Percentiles rank a stretch among this genome's conserved stretches.
These are phyloP conservation scores for Terebella lapidaria DNA, from an alignment of 2,888 invertebrate species.

Conservation along the genomic window DNA sequence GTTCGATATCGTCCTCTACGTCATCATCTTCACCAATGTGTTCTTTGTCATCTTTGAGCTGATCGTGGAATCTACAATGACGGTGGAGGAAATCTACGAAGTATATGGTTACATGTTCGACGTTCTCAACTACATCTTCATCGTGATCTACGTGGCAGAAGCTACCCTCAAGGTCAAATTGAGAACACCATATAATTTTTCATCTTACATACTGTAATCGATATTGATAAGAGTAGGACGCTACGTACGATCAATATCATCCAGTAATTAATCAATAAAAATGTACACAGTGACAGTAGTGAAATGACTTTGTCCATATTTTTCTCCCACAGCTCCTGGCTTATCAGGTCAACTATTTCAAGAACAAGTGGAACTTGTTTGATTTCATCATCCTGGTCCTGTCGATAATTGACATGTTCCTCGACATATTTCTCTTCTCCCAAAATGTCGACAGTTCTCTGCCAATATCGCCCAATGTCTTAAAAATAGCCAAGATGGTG, in stretches of 20 bases:
- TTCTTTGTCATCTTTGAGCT: slow-evolving; percentile 27
- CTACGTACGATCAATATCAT: no score
- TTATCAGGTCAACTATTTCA: slow-evolving; percentile 51
- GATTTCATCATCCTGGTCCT: slow-evolving; percentile 59
- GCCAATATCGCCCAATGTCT: slow-evolving; percentile 17
- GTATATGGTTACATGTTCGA: slow-evolving; percentile 7
- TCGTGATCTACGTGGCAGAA: slow-evolving; percentile 35
- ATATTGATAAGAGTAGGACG: no score
- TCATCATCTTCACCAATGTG: slow-evolving; percentile 31
- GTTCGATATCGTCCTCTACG: slow-evolving; percentile 28
- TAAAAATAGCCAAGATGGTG: slow-evolving; percentile 27
- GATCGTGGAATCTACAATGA: slow-evolving; percentile 18
- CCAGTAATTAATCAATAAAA: no score
- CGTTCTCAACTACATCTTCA: slow-evolving; percentile 30
- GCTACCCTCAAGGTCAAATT: slow-evolving; percentile 32
- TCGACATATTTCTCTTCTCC: slow-evolving; percentile 37
- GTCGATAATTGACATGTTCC: slow-evolving; percentile 55
- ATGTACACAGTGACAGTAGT: no score
- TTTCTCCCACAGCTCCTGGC: neutral
- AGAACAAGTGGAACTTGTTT: slow-evolving; percentile 61
- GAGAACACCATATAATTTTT: no score
- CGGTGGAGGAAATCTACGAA: no score
- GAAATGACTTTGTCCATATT: no score
- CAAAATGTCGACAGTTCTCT: neutral
- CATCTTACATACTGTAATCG: no score